A percentile compares a stretch with the other conserved stretches of the same genome.
phyloP scores from a whole-genome alignment of 2,113 vertebrate species.

The Aspidoscelis tigris region DNA sequence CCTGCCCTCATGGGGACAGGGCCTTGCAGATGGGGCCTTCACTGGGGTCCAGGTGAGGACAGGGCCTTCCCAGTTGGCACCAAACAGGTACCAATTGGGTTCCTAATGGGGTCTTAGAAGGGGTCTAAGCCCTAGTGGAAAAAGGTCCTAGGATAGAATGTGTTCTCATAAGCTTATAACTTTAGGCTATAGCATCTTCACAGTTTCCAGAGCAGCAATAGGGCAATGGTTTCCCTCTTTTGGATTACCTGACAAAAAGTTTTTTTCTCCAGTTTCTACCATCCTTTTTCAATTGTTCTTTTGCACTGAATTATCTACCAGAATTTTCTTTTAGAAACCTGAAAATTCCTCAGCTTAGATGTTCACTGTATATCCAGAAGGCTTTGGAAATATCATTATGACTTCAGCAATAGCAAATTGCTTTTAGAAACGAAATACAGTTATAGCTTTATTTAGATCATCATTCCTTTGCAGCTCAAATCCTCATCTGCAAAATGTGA shows the following conservation, averaged over 20 bases:
- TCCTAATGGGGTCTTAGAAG: no score
- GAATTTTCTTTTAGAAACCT: background rate
- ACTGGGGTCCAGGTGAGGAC: no score
- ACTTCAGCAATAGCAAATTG: background rate
- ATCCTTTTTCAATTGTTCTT: background rate
- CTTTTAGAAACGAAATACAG: background rate
- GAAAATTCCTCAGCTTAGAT: background rate
- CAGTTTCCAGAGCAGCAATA: background rate
- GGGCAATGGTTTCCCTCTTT: background rate
- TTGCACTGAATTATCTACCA: no score
- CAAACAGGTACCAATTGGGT: no score
- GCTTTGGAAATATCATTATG: slow-evolving; percentile 7
- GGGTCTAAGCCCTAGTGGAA: no score
- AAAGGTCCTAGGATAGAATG: no score
- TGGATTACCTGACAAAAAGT: background rate
- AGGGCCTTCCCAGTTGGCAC: no score
- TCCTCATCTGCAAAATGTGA: background rate
- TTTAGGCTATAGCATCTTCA: background rate
- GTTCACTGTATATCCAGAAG: background rate
- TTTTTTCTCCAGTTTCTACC: background rate
- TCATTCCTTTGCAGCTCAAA: background rate
- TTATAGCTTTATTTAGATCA: background rate
- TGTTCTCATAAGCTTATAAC: background rate
- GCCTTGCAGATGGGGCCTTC: no score
- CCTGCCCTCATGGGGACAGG: no score